Conservation (phyloP, 2,797 vertebrate species). For the Orestias chungarensis region DNA sequence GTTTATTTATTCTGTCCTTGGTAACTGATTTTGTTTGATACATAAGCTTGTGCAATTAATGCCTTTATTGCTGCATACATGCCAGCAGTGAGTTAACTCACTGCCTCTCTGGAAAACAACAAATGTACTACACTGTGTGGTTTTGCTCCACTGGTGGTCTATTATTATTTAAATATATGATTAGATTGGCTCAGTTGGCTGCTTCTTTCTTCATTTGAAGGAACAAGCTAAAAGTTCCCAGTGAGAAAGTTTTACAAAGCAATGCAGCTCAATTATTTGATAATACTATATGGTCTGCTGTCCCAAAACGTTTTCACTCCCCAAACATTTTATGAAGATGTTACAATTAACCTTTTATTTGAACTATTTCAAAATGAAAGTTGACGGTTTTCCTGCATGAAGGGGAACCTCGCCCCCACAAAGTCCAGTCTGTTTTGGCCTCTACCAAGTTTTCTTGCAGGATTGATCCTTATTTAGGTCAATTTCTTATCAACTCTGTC, state of each 20-base stretch:
- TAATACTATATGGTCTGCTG: slow-evolving; percentile 3
- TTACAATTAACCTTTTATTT: too few relatives aligned
- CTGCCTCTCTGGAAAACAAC: background rate
- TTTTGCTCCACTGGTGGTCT: background rate
- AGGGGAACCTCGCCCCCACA: background rate
- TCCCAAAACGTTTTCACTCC: too few relatives aligned
- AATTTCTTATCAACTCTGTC: background rate
- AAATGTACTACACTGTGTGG: background rate
- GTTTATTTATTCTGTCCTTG: slow-evolving; percentile 15
- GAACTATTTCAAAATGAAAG: too few relatives aligned
- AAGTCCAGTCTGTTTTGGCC: background rate
- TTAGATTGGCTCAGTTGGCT: background rate
- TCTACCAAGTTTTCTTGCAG: background rate
- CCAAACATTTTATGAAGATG: background rate
- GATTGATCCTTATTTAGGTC: background rate
- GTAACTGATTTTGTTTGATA: slow-evolving; percentile 27
- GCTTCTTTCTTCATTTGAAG: background rate
- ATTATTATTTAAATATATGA: background rate
- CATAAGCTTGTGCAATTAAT: slow-evolving; percentile 6
- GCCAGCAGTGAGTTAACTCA: background rate
- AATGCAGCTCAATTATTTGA: background rate
- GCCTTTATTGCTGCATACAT: background rate
- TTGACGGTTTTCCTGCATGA: background rate
- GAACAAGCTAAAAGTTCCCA: background rate
- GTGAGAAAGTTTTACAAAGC: background rate